Base-by-base conservation (phyloP, 2,797 vertebrate species). In the Enteromius argenteus region DNA sequence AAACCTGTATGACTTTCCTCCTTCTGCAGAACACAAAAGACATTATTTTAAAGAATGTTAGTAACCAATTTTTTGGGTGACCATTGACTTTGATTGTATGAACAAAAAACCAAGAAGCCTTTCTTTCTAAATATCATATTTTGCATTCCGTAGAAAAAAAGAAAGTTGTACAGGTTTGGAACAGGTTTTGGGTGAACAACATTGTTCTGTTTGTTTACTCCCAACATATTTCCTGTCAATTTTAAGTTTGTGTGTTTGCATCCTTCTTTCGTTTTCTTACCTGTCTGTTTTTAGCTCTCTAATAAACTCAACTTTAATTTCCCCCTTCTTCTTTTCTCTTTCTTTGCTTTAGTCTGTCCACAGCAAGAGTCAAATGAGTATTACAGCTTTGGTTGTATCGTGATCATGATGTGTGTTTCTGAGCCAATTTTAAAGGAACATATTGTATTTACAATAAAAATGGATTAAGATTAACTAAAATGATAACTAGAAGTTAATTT, bases 281-380 rank as follows among this genome's bases (percentile, higher is more conserved):
- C 64, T 32, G 77, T 84, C 30, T 89, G 91, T 90, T 90, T 89
- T 89, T 90, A 27, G 89, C 85, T 90, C 79, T 84, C 77, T 53
- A 95, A 95, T 95, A 94, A 95, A 96, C 91, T 89, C 81, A 6
- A 87, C 88, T 86, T 81, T 76, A 86, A 91, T 91, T 90, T 88
- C 67, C 89, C 87, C 51, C 82, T 86, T 89, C 86, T 90, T 84
- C 87, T 86, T 87, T 88, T 91, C 84, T 68, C 77, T 87, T 85
- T 85, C 90, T 90, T 86, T 89, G 39, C 27, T 35, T 73, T 83
- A 69, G 21, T 84, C 60, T 84, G 71, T 84, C 73, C 78, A 80
- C 84, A 89, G 88, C 64, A 80, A 17, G 46, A 84, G 37, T 60
- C 53, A 42, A 60, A 27, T 27, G 58, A 60, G 58, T 27, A 27